Evolutionary conservation across 1,140 invertebrate species (phyloP), one percentile per base, ranked within the genome.

Genomic region (Drosophila prosaltans): DNA sequence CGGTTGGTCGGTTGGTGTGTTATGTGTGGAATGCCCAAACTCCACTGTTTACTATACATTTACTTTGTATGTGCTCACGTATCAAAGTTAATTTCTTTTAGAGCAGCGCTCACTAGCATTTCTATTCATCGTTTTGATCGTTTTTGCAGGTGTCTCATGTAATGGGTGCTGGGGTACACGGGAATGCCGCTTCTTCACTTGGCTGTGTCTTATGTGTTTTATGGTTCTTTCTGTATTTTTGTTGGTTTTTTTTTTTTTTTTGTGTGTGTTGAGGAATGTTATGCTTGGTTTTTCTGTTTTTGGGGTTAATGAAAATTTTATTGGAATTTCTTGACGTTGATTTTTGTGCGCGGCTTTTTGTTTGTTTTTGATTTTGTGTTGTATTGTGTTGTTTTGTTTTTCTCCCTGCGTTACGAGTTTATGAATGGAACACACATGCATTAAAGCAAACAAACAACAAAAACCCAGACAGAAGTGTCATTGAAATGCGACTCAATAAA

Each of bases 61-160:
- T 7, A 51, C 24, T 51, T 26, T 51, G 45, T 48, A 51, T 51
- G 45, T 68, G 67, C 82, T 86, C 82, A 85, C 82, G 82, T 86
- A 81, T 63, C 70, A 45, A 48, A 81, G 78, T 85, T 85, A 78
- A 85, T 85, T 85, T 85, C 64, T 81, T 86, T 68, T 81, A 74
- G 67, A 70, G 45, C 45, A 51, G 24, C 21, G 55, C 81, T 75
- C 82, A 72, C 57, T 70, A 78, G 75, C 69, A 79, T 85, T 86
- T 85, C 62, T 76, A 76, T 77, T 77, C 21, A 51, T 51, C 21
- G 45, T 70, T 77, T 76, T 76, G 36, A 64, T 43, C 64, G 68
- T 74, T 74, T 81, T 78, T 64, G 69, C 82, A 81, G 82, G 82
- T 85, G 82, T 86, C 82, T 75, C 67, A 70, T 78, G 78, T 85